These are phyloP conservation scores for Lathamus discolor DNA, from an alignment of 2,113 vertebrate genomes.

Conservation along the genomic window DNA sequence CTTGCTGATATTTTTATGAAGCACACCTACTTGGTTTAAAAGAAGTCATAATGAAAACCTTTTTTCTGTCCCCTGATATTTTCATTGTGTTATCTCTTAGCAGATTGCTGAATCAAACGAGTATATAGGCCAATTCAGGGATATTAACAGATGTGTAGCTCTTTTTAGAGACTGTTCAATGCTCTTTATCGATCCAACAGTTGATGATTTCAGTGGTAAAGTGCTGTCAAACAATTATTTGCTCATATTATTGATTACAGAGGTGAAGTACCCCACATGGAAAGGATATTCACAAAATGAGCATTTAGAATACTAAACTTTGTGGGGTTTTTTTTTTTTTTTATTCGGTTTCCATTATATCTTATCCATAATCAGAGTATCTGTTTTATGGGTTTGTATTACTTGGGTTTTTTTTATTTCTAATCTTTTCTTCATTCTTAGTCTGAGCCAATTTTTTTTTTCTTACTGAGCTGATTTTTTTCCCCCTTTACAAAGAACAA, in stretches of 20 bases:
- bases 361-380: neutral
- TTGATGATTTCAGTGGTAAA: neutral
- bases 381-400: neutral
- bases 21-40: neutral
- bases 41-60: neutral
- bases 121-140: neutral
- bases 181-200: neutral
- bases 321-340: neutral
- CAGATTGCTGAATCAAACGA: neutral
- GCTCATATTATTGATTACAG: neutral
- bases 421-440: neutral
- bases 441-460: neutral
- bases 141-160: neutral
- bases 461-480: neutral
- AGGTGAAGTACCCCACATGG: neutral
- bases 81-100: neutral
- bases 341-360: neutral
- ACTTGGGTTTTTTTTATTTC: neutral
- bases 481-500: neutral
- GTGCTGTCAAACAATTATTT: neutral
- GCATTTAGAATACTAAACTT: neutral
- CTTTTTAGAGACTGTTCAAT: neutral
- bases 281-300: neutral
- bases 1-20: neutral
- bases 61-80: neutral